Evolutionary conservation across 2,888 invertebrate species (phyloP).

Genomic region (Microctonus hyperodae): DNA sequence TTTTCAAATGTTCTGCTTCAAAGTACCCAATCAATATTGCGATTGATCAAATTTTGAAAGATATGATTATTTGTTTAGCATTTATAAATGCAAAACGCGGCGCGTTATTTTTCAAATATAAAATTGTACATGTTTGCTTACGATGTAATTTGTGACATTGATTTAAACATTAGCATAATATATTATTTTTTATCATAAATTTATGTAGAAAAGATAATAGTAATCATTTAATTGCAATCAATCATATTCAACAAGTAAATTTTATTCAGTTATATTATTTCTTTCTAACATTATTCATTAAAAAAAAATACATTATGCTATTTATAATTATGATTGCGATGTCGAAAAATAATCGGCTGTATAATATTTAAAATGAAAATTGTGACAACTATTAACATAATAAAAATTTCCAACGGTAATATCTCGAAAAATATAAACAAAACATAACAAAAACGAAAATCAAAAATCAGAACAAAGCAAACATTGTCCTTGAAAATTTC

Average conservation of each 20-base stretch:
- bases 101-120: constrained; percentile 5
- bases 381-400: background rate
- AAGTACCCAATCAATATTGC: background rate
- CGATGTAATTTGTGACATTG: constrained; percentile 27
- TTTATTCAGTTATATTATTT: too few relatives aligned
- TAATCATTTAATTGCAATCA: background rate
- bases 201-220: background rate
- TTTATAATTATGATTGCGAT: background rate
- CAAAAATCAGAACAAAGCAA: too few relatives aligned
- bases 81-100: constrained; percentile 7
- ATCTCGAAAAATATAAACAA: background rate
- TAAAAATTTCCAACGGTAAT: background rate
- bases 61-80: background rate
- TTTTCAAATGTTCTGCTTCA: background rate
- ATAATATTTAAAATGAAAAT: background rate
- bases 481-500: too few relatives aligned
- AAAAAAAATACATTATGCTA: constrained; percentile 19
- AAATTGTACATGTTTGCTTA: constrained; percentile 12
- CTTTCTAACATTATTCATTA: too few relatives aligned
- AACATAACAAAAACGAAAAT: too few relatives aligned
- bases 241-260: background rate
- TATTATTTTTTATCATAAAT: constrained; percentile 13
- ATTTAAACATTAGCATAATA: constrained; percentile 28
- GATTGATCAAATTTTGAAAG: background rate
- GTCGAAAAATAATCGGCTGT: constrained; percentile 9